These are phyloP conservation scores for Centroberyx gerrardi DNA, from an alignment of 2,797 vertebrate genomes.

Conservation along the genomic window DNA sequence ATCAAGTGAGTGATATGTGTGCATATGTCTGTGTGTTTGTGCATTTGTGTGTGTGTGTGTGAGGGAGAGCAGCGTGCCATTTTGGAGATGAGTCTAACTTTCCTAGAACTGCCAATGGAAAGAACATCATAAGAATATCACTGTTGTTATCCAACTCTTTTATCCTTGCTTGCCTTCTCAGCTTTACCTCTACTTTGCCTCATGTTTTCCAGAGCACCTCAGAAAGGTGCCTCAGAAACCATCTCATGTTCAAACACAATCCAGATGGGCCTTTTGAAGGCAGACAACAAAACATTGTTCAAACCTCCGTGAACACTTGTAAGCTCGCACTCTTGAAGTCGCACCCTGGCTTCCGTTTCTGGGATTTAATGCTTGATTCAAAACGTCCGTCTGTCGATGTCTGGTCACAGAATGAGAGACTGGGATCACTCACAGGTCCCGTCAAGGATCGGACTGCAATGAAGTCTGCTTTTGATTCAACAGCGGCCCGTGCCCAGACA, in stretches of 20 bases:
- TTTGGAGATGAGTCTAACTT: slow-evolving; percentile 35
- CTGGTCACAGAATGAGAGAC: slow-evolving; percentile 38
- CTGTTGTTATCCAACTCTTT: slow-evolving; percentile 33
- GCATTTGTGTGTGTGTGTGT: slow-evolving; percentile 18
- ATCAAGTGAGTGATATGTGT: slow-evolving; percentile 20
- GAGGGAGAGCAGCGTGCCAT: slow-evolving; percentile 21
- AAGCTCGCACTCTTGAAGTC: slow-evolving; percentile 5
- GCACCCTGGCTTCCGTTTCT: slow-evolving; percentile 1
- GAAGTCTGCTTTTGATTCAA: slow-evolving; percentile 62
- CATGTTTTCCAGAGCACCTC: slow-evolving; percentile 8
- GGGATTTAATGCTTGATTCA: not conserved
- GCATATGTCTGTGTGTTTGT: slow-evolving; percentile 18
- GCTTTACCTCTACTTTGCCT: slow-evolving; percentile 27
- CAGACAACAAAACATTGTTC: slow-evolving; percentile 3
- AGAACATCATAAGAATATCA: slow-evolving; percentile 26
- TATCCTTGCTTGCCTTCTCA: slow-evolving; percentile 32
- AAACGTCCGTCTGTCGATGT: slow-evolving; percentile 16
- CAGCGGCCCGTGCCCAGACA: slow-evolving; percentile 38
- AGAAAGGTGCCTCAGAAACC: not conserved
- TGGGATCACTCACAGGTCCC: slow-evolving; percentile 17
- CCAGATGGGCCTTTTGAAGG: slow-evolving; percentile 18
- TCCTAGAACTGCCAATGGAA: slow-evolving; percentile 34
- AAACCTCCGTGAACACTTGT: slow-evolving; percentile 7
- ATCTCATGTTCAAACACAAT: not conserved
- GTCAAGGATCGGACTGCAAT: slow-evolving; percentile 15